Base-by-base conservation (phyloP, 2,113 vertebrate genomes). In the Brachyistius frenatus region DNA sequence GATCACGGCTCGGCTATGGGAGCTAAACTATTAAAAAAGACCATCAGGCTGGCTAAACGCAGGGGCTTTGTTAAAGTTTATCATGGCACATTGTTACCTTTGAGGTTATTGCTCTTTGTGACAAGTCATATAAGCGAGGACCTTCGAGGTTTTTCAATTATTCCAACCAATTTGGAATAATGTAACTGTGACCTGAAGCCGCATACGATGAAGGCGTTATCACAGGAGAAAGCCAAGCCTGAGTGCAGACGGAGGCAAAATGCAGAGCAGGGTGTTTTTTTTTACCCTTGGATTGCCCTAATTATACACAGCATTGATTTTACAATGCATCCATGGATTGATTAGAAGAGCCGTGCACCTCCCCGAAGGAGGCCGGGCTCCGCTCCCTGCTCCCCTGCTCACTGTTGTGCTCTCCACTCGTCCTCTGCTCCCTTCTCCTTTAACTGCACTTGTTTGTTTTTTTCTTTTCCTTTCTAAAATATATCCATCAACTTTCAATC, bases 281-380 rank as follows among this genome's bases (percentile, higher is more conserved):
- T 95, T 94, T 96, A 96, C 94, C 96, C 96, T 97, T 97, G 96
- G 94, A 96, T 95, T 96, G 96, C 95, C 96, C 96, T 97, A 96
- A 97, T 97, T 97, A 97, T 97, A 96, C 96, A 96, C 92, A 87
- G 92, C 96, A 97, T 97, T 97, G 96, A 97, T 97, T 97, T 97
- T 97, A 96, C 95, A 96, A 95, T 95, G 95, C 96, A 95, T 95
- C 92, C 95, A 94, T 95, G 93, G 94, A 97, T 96, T 97, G 96
- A 97, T 96, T 96, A 96, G 94, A 85, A 85, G 93, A 93, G 91
- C 91, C 89, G 47, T 79, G 93, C 94, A 89, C 93, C 93, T 94
- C 92, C 94, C 93, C 93, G 16, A 81, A 95, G 94, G 95, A 96
- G 96, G 90, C 52, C 73, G 57, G 66, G 66, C 81, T 64, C 66